Percentiles rank a stretch among this genome's conserved stretches.
Conservation (phyloP, 2,888 invertebrate species). For the Pilophorus perplexus region DNA sequence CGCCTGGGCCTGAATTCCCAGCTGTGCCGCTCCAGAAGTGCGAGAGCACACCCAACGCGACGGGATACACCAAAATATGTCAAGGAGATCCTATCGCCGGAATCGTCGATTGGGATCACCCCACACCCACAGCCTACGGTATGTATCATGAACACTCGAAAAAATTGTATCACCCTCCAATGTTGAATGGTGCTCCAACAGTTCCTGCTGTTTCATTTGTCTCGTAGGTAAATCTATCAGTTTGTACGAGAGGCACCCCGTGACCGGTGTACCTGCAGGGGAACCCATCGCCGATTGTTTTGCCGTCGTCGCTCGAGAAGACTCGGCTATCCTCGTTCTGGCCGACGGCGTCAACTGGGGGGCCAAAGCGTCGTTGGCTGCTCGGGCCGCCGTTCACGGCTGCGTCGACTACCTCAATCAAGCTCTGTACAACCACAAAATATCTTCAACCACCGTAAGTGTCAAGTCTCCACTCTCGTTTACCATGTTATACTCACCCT, state of each 20-base stretch:
- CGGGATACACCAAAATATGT: constrained; percentile 26
- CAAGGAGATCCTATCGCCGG: constrained; percentile 54
- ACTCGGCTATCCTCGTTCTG: constrained; percentile 73
- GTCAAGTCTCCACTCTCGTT: constrained; percentile 3
- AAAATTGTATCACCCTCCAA: background rate
- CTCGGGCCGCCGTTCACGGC: constrained; percentile 82
- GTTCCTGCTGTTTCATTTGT: background rate
- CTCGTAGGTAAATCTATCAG: constrained; percentile 58
- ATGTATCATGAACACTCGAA: background rate
- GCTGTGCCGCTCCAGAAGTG: constrained; percentile 51
- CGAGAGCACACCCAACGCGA: constrained; percentile 51
- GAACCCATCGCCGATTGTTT: constrained; percentile 87
- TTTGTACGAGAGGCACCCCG: constrained; percentile 78
- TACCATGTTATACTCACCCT: background rate
- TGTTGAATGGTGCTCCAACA: background rate
- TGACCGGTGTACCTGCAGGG: constrained; percentile 67
- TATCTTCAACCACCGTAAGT: constrained; percentile 51
- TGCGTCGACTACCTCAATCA: constrained; percentile 78
- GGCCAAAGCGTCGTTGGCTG: constrained; percentile 77
- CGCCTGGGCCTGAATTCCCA: constrained; percentile 52
- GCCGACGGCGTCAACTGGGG: constrained; percentile 94
- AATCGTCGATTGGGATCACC: constrained; percentile 59
- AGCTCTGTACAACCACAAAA: constrained; percentile 57
- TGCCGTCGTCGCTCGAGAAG: constrained; percentile 68
- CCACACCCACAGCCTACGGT: constrained; percentile 51